phyloP scores from a whole-genome alignment of 2,888 invertebrate species.

The Teleogryllus oceanicus region DNA sequence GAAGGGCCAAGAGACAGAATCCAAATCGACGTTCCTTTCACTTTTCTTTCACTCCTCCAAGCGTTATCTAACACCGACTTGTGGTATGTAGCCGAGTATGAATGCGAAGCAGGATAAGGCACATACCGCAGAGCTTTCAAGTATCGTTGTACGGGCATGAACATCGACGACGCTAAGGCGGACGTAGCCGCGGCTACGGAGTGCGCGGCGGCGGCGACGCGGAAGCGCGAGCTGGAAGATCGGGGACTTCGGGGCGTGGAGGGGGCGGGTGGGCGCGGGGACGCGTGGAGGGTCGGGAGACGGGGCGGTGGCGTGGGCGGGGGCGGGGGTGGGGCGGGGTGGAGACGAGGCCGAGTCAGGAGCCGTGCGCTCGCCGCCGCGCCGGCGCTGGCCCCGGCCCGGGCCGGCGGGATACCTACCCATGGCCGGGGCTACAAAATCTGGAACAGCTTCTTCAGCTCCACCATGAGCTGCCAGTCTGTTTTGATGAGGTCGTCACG shows the following conservation, averaged over 20 bases:
- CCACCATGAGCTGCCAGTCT: conserved; percentile 98
- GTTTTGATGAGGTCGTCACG: conserved; percentile 93
- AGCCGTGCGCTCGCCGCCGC: not conserved
- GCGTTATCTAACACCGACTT: not conserved
- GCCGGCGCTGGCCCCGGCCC: conserved; percentile 37
- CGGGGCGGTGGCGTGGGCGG: not conserved
- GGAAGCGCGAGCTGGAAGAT: conserved; percentile 23
- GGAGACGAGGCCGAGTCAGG: conserved; percentile 19
- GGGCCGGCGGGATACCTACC: conserved; percentile 32
- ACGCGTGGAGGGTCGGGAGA: not conserved
- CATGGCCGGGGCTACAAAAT: conserved; percentile 64
- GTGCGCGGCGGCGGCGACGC: not conserved
- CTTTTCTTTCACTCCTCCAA: not conserved
- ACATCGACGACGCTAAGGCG: conserved; percentile 18
- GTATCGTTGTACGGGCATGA: conserved; percentile 20
- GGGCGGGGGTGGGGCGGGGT: not conserved
- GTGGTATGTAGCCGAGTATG: conserved; percentile 7
- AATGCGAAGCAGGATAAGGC: conserved; percentile 8
- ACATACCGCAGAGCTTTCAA: conserved; percentile 12
- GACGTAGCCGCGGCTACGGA: not conserved
- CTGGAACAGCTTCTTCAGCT: conserved; percentile 95
- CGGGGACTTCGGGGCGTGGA: not conserved
- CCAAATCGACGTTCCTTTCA: not conserved
- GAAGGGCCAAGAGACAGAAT: not conserved
- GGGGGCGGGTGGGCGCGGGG: conserved; percentile 22